Evolutionary conservation across 2,888 invertebrate genomes (phyloP), one percentile per base, ranked within the genome.

Genomic region (Vannuccia rotundouncinata): DNA sequence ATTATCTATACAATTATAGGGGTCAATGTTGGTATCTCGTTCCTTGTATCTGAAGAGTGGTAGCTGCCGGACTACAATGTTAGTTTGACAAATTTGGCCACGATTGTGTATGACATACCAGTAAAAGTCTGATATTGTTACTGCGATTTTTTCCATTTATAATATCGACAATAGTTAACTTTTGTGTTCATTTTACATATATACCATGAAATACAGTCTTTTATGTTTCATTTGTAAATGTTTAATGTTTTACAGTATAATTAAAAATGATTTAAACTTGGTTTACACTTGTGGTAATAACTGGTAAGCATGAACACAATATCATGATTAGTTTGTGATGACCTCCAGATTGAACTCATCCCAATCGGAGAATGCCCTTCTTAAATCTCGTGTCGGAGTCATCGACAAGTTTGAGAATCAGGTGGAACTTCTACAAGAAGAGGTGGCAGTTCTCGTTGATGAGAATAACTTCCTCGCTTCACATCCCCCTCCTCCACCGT

Each of bases 391-490:
- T 80, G 84, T 85, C 27, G 85, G 85, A 29, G 81, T 86, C 74
- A 82, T 87, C 74, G 85, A 84, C 77, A 85, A 86, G 80, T 87
- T 86, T 81, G 86, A 87, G 81, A 84, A 84, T 30, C 86, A 87
- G 83, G 83, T 86, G 31, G 85, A 85, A n/a, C 84, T 85, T 79
- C 84, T 87, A 66, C 83, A 86, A 74, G 87, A 86, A 74, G 87
- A 87, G 81, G 84, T 87, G 31, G 84, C 85, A 31, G 83, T 86
- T 59, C 83, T 87, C 29, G 84, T 85, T 29, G 85, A 85, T 79
- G 83, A 85, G 78, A 73, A 22, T 10, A 10, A 73, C 22, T 5
- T 73, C n/a, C 27, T 73, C 22, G 22, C 74, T 22, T 10, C 10
- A 13, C 74, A 73, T 5, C 2, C 74, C 5, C 74, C 22, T 73